A percentile compares a stretch with the other conserved stretches of the same genome.
These are phyloP conservation scores for Oreohelix idahoensis DNA, from an alignment of 1,140 invertebrate genomes.

Conservation along the genomic window DNA sequence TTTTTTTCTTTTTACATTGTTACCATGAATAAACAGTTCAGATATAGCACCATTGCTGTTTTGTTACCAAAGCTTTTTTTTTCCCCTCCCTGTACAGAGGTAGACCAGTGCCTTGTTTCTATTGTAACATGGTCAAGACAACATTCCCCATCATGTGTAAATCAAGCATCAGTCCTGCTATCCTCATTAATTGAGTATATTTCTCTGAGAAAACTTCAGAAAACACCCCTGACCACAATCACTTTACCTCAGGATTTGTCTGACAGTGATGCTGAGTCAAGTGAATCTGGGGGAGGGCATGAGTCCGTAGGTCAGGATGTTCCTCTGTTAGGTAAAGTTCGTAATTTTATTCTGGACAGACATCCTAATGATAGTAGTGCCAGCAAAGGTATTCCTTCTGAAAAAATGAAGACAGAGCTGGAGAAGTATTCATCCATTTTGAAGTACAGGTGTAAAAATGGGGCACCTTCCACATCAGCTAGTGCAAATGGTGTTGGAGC, in stretches of 20 bases:
- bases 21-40: no score
- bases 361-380: not conserved
- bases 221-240: conserved; percentile 55
- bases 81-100: conserved; percentile 49
- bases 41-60: no score
- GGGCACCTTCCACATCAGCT: not conserved
- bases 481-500: not conserved
- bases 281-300: not conserved
- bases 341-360: conserved; percentile 12
- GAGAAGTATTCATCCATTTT: conserved; percentile 32
- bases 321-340: conserved; percentile 18
- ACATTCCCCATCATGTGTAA: conserved; percentile 7
- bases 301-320: not conserved
- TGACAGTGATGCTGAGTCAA: conserved; percentile 10
- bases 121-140: conserved; percentile 51
- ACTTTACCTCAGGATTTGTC: conserved; percentile 46
- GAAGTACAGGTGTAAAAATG: conserved; percentile 25
- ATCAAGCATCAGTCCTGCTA: conserved; percentile 46
- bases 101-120: conserved; percentile 61
- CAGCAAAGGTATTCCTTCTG: not conserved
- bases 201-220: conserved; percentile 51
- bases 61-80: not conserved
- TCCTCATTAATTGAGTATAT: conserved; percentile 61
- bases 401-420: not conserved
- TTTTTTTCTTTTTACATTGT: no score